Base-by-base conservation (phyloP, 2,888 invertebrate genomes). In the Caenorhabditis virilis region DNA sequence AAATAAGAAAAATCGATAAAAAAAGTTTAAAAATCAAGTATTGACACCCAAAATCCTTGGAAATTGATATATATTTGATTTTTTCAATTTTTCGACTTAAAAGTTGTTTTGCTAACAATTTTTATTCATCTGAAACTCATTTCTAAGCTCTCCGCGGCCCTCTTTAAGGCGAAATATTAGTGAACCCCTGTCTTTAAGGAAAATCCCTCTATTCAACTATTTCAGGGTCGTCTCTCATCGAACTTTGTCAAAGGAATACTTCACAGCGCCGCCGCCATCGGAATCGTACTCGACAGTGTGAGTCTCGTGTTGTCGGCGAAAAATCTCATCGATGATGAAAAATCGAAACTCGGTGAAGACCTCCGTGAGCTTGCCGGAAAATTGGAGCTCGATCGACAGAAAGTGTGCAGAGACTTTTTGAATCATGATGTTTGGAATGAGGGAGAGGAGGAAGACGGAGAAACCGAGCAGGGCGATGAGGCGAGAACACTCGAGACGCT, bases 251-350 rank as follows among this genome's bases (percentile, higher is more conserved):
- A 69, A 55, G 68, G 70, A 38, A 56, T 71, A 13, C 63, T 67
- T 4, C 74, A 74, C 48, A 61, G 64, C 9, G 71, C 68, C 13
- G 74, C 74, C 11, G 71, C 54, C 22, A 48, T 74, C 27, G 71
- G 71, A 39, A 74, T 74, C 22, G 45, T 65, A 11, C 38, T 74
- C 5, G 74, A 74, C 39, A 18, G 49, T 2, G 51, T 71, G n/a
- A 65, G 71, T 4, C 42, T 74, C 13, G 65, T 57, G 0, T 15
- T 66, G 58, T 61, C 60, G 15, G 70, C 58, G 11, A 63, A 69
- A 61, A 55, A 55, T 5, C 46, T 69, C 0, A 25, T 27, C 13
- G 36, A 41, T 7, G 73, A 61, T 13, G 50, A 57, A 11, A 26
- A 27, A 2, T 61, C 68, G 4, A 66, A 73, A 18, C 46, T 68